These are phyloP conservation scores for Manduca sexta DNA, from an alignment of 1,140 invertebrate species.

Conservation along the genomic window DNA sequence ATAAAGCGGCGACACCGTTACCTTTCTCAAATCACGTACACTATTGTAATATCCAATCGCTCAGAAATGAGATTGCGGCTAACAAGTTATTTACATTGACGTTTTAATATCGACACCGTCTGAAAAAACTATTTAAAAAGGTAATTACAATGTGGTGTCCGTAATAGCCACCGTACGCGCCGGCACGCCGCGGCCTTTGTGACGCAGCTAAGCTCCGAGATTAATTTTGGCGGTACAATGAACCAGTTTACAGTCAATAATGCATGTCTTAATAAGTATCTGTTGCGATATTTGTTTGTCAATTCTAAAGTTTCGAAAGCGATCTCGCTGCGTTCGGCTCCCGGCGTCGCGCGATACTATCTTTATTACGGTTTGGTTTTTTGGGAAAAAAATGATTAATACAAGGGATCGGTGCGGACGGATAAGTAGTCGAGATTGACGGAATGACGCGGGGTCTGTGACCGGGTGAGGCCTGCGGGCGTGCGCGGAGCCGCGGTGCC, in stretches of 20 bases:
- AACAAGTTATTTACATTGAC: slow-evolving; percentile 74
- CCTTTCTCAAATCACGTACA: slow-evolving; percentile 71
- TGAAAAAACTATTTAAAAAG: slow-evolving; percentile 72
- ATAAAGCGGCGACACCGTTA: slow-evolving; percentile 68
- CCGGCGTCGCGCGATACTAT: slow-evolving; percentile 46
- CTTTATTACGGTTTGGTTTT: slow-evolving; percentile 54
- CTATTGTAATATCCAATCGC: slow-evolving; percentile 72
- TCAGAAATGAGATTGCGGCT: slow-evolving; percentile 72
- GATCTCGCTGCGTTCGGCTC: slow-evolving; percentile 23
- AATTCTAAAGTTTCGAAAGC: slow-evolving; percentile 55
- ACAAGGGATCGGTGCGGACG: slow-evolving; percentile 55
- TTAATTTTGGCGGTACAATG: slow-evolving; percentile 69
- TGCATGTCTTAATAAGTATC: slow-evolving; percentile 56
- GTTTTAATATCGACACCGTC: slow-evolving; percentile 66
- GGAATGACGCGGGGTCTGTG: slow-evolving; percentile 62
- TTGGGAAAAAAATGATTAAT: slow-evolving; percentile 59
- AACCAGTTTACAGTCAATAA: slow-evolving; percentile 58
- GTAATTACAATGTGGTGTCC: slow-evolving; percentile 67
- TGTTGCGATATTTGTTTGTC: slow-evolving; percentile 62
- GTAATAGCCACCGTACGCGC: slow-evolving; percentile 65
- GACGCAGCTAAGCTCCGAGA: slow-evolving; percentile 64
- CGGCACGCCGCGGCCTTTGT: slow-evolving; percentile 57
- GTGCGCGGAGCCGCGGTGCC: slow-evolving; percentile 16
- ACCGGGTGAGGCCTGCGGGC: slow-evolving; percentile 32
- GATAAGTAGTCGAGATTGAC: slow-evolving; percentile 69